Evolutionary conservation across 2,888 invertebrate species (phyloP).

Genomic region (Drosophila melanosoma): DNA sequence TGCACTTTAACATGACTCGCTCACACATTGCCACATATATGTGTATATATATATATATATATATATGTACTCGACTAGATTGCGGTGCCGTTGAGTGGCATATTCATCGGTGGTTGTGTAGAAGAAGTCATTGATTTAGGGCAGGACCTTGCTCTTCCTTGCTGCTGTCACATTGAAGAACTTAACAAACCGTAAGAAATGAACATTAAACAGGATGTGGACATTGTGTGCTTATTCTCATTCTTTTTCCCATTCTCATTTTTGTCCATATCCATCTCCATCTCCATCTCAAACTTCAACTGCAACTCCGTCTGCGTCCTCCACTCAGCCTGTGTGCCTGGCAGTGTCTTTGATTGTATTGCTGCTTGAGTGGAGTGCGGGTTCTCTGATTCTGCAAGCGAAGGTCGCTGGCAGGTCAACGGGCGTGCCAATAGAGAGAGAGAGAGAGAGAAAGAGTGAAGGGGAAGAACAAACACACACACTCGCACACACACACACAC

Average conservation of each 20-base stretch:
- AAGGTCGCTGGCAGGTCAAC: constrained; percentile 72
- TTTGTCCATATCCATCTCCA: not conserved
- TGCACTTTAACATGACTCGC: constrained; percentile 7
- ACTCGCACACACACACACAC: not conserved
- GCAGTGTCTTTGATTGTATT: constrained; percentile 59
- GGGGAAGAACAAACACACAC: not conserved
- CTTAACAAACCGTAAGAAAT: constrained; percentile 76
- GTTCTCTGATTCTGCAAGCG: constrained; percentile 44
- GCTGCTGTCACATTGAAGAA: constrained; percentile 64
- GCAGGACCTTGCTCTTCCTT: not conserved
- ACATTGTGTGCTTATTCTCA: constrained; percentile 37
- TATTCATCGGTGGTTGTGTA: constrained; percentile 1
- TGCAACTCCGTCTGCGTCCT: constrained; percentile 3
- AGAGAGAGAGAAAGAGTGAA: not conserved
- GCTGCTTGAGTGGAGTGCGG: constrained; percentile 41
- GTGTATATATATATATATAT: not conserved
- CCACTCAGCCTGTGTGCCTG: constrained; percentile 19
- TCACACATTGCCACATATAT: constrained; percentile 8
- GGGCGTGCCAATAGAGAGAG: constrained; percentile 10
- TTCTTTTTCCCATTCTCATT: constrained; percentile 7
- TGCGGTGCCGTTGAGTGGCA: constrained; percentile 15
- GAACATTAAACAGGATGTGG: constrained; percentile 71
- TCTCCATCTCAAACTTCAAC: not conserved
- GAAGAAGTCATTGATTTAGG: constrained; percentile 1
- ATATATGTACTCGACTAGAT: not conserved